Base-by-base conservation (phyloP, 2,797 vertebrate species). In the Acanthurus leucopareius region DNA sequence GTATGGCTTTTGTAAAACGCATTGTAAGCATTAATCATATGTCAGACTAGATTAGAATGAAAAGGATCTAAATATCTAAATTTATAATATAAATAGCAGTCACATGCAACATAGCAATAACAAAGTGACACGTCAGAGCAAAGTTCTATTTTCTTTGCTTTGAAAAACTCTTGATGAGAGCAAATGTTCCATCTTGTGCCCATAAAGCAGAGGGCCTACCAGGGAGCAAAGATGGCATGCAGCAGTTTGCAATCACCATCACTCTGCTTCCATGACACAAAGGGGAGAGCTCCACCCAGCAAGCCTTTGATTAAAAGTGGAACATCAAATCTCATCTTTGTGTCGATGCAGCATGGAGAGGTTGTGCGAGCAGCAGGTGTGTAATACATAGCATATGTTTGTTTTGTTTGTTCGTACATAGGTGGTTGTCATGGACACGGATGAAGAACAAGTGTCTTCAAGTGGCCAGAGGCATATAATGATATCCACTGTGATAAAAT, bases 211-310 rank as follows among this genome's bases (percentile, higher is more conserved):
- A 86, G 73, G 71, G 59, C 75, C 74, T 69, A 73, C 77, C 38
- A 74, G 79, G 85, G 82, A 91, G 88, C 66, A 63, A 74, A 71
- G 84, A 83, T 81, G 85, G 86, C 84, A 80, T 62, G 79, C 79
- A 83, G 91, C 82, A 68, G 89, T 91, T 91, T 88, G 90, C 88
- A 93, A 93, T 93, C 86, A 91, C 80, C 90, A 92, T 93, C 88
- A 88, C 81, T 92, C 90, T 86, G 68, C 77, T 79, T 89, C 84
- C 80, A 90, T 76, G 87, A 86, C 86, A 90, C 86, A 70, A 76
- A 83, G 76, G 89, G 88, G 93, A 91, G 84, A 85, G 78, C 75
- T 90, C 70, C 72, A 82, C 89, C 28, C 90, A 90, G 90, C 89
- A 86, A 89, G 91, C 82, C 76, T 81, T 88, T 90, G 91, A 95